Evolutionary conservation across 1,140 invertebrate genomes (phyloP), one percentile per base, ranked within the genome.

Genomic region (Drosophila subpulchrella): DNA sequence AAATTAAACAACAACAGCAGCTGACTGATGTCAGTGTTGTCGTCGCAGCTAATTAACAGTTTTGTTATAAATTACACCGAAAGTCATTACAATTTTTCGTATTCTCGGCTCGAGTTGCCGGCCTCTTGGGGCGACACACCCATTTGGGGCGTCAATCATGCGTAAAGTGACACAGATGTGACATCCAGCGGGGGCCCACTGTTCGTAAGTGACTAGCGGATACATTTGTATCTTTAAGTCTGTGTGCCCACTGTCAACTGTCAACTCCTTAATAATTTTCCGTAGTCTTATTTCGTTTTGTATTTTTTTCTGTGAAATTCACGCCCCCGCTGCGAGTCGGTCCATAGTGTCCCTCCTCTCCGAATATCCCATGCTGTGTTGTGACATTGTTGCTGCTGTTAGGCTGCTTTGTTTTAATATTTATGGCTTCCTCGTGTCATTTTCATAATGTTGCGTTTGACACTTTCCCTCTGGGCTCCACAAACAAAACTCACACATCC

Each of bases 1-100:
- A 89, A 88, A 88, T 88, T 84, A 73, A 60, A 66, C 50, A 44
- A 38, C 41, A 66, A 55, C 36, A 73, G 72, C 80, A 79, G 83
- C 80, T 89, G 84, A 88, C 67, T 89, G 75, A 89, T 89, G 84
- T 86, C 82, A 86, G 75, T 65, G 62, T 67, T 79, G 75, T 89
- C 91, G 90, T 90, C 75, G 77, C 83, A 86, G 90, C 90, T 91
- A 91, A 91, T 91, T 91, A 91, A 91, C 90, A 90, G 84, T 85
- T 90, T 91, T 85, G 86, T 90, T 90, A 85, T 91, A 91, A 91
- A 91, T 90, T 91, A 91, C 81, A 79, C 50, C 50, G 51, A 78
- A 75, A 81, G 73, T 67, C 85, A 90, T 84, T 90, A 78, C 59
- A 84, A 65, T 89, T 62, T 75, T 88, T 59, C 62, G 67, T 71